Percentiles rank a stretch among this genome's conserved stretches.
phyloP scores from a whole-genome alignment of 53 echinoderm and acorn worm genomes.

The Crossaster papposus region DNA sequence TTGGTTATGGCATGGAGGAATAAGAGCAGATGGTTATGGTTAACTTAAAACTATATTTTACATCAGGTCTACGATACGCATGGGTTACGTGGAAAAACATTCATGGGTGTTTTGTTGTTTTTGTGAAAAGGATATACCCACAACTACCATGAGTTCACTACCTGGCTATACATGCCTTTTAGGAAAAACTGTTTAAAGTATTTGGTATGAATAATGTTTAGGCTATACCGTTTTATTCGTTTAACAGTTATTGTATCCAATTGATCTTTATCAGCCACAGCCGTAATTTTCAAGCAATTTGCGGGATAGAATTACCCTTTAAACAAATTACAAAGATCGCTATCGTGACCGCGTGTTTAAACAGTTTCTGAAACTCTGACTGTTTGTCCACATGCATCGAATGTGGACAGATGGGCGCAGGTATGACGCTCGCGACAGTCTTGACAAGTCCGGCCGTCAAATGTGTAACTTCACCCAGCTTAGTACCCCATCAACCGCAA shows the following conservation, averaged over 20 bases:
- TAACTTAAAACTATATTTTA: no score
- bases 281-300: conserved; percentile 1
- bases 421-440: conserved; percentile 1
- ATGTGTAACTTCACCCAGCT: conserved; percentile 41
- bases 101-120: no score
- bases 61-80: no score
- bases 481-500: conserved; percentile 43
- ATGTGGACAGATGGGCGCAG: conserved; percentile 12
- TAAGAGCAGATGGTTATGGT: no score
- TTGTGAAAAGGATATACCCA: no score
- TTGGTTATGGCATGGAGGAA: no score
- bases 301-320: neutral
- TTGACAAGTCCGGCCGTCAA: conserved; percentile 20
- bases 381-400: neutral
- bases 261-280: neutral
- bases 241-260: neutral
- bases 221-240: neutral
- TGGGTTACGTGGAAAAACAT: no score
- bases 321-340: neutral
- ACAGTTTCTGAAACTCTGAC: neutral
- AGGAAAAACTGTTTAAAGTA: no score
- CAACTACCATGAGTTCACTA: no score
- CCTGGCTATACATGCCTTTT: no score
- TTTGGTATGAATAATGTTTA: neutral
- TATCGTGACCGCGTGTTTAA: neutral